These are phyloP conservation scores for Machimus atricapillus DNA, from an alignment of 2,888 invertebrate species.

Conservation along the genomic window DNA sequence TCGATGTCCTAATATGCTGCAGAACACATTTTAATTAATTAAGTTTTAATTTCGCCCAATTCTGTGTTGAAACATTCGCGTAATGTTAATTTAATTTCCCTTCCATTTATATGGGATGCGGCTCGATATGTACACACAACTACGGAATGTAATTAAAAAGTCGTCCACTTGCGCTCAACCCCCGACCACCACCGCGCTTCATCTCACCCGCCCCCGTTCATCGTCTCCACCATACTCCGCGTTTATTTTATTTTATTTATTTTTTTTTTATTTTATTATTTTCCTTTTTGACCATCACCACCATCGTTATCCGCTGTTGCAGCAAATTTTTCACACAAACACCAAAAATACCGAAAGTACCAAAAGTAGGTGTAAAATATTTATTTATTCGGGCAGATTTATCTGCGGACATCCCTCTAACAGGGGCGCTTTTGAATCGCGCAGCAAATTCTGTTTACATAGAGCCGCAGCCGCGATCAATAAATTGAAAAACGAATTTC, in stretches of 20 bases:
- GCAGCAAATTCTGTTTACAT: not conserved
- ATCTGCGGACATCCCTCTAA: conserved; percentile 10
- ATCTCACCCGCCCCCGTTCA: not conserved
- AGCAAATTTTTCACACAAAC: not conserved
- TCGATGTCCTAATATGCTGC: conserved; percentile 63
- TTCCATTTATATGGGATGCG: conserved; percentile 29
- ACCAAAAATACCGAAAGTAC: not conserved
- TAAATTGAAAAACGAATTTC: not conserved
- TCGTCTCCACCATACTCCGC: too few relatives aligned
- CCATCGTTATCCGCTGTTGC: not conserved
- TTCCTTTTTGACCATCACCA: not conserved
- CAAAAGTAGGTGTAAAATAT: conserved; percentile 15
- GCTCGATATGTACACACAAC: conserved; percentile 21
- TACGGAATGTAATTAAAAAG: conserved; percentile 35
- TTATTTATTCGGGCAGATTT: conserved; percentile 21
- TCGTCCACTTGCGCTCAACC: not conserved
- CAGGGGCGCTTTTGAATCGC: not conserved
- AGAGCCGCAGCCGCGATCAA: not conserved
- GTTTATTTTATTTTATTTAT: not conserved
- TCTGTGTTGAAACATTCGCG: conserved; percentile 34
- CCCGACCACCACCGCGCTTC: not conserved
- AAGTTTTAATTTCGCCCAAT: conserved; percentile 38
- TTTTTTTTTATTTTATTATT: not conserved
- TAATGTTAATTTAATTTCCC: conserved; percentile 38
- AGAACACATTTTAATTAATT: conserved; percentile 39